phyloP scores from a whole-genome alignment of 1,140 invertebrate genomes.

The Triops cancriformis region DNA sequence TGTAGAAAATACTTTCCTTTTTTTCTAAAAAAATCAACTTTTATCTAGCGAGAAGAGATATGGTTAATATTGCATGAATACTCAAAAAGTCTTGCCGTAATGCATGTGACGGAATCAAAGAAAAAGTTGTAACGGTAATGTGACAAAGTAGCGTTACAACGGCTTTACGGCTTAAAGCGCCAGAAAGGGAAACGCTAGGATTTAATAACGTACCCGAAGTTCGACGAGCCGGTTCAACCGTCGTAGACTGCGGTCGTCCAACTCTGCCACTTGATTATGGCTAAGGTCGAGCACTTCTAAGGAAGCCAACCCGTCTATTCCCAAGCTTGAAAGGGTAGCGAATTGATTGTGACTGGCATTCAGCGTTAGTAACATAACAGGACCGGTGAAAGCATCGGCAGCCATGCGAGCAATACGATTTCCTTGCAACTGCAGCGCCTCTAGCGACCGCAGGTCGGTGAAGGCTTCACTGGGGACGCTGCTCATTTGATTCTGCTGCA shows the following conservation, averaged over 20 bases:
- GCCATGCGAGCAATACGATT: slow-evolving; percentile 63
- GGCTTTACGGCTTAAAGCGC: too few relatives aligned
- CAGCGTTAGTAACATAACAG: slow-evolving; percentile 65
- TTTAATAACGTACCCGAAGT: slow-evolving; percentile 48
- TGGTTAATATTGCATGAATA: not conserved
- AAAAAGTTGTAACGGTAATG: not conserved
- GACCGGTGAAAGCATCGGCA: slow-evolving; percentile 63
- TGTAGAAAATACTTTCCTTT: too few relatives aligned
- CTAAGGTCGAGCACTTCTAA: slow-evolving; percentile 36
- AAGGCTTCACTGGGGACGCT: slow-evolving; percentile 60
- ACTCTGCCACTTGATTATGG: slow-evolving; percentile 59
- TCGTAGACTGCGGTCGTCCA: slow-evolving; percentile 53
- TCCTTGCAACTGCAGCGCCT: slow-evolving; percentile 67
- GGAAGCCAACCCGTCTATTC: slow-evolving; percentile 52
- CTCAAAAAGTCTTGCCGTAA: not conserved
- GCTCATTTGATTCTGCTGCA: slow-evolving; percentile 60
- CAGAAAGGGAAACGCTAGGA: slow-evolving; percentile 17
- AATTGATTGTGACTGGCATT: slow-evolving; percentile 61
- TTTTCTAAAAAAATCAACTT: too few relatives aligned
- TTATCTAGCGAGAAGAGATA: slow-evolving; percentile 50
- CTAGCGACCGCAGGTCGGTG: slow-evolving; percentile 61
- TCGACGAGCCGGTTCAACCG: slow-evolving; percentile 74
- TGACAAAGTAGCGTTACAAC: not conserved
- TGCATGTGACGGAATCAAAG: slow-evolving; percentile 8
- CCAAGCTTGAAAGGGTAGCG: slow-evolving; percentile 60